Base-by-base conservation (phyloP, 2,888 invertebrate species). In the Onchidella celtica region DNA sequence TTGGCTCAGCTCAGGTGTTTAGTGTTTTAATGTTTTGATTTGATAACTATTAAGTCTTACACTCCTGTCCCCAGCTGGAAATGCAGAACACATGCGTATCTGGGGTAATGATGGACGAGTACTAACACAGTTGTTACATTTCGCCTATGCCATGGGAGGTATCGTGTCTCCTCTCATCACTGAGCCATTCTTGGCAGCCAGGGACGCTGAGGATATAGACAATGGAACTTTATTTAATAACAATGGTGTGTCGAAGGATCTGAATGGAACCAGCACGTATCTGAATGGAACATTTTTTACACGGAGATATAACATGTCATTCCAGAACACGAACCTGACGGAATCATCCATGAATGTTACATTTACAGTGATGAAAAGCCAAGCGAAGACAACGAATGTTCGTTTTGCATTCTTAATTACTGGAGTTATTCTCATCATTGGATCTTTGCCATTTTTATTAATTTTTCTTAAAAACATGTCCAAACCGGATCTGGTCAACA, bases 81-180 rank as follows among this genome's bases (percentile, higher is more conserved):
- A 94, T 72, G 92, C 92, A 6, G 88, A 91, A 32, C 91, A 93
- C 59, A 87, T 94, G 55, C 81, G 87, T 40, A 84, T 89, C 0
- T 92, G 92, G 92, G 92, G 91, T n/a, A 85, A 86, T 17, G 86
- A 89, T 69, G 93, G 92, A 65, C 90, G 92, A 4, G 93, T 93
- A 3, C 93, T 92, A 84, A 92, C 94, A 90, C 94, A 94, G 87
- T 91, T 93, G 3, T 83, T 94, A 9, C 94, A 94, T 85, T 94
- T 94, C 87, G 89, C 91, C 57, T 94, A 93, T 86, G 94, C 93
- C 4, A 79, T 94, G 72, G 94, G 94, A 17, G 93, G 93, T 11
- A 92, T 93, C 78, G 83, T 94, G 11, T 92, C 94, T 9, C 94
- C 94, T 21, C 84, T 94, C 29, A 87, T 93, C 40, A 91, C 93